Percentiles rank a stretch among this genome's conserved stretches.
Evolutionary conservation across 2,113 vertebrate species (phyloP).

Genomic region (Epinephelus cyanopodus): DNA sequence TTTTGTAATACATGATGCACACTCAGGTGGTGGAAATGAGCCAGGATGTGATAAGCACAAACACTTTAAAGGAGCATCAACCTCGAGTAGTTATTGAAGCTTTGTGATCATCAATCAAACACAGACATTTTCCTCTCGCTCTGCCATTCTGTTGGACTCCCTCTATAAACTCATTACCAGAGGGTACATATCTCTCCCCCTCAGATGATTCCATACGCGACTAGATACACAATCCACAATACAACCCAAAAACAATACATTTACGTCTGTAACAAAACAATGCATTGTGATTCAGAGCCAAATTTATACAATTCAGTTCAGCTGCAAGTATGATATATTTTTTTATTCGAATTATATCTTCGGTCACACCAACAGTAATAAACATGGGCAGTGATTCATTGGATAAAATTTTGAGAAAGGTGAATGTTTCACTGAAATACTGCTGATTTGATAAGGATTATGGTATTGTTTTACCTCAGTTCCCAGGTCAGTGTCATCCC

Average conservation of each 20-base stretch:
- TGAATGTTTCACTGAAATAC: not conserved
- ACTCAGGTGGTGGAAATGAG: constrained; percentile 35
- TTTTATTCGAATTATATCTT: not conserved
- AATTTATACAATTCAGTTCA: not conserved
- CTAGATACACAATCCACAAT: not conserved
- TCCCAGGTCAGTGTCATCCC: no score
- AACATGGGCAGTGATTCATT: not conserved
- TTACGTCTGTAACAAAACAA: not conserved
- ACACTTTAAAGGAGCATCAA: constrained; percentile 23
- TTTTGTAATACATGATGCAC: constrained; percentile 26
- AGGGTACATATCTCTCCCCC: not conserved
- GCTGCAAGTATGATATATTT: no score
- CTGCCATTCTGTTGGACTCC: not conserved
- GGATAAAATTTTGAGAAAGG: not conserved
- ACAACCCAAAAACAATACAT: not conserved
- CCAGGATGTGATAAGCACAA: constrained; percentile 26
- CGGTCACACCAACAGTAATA: not conserved
- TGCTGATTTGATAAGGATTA: not conserved
- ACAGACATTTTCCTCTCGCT: not conserved
- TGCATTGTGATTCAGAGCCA: not conserved
- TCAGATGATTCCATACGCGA: not conserved
- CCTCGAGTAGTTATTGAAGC: not conserved
- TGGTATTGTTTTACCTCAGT: no score
- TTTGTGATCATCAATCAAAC: constrained; percentile 12
- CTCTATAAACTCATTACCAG: constrained; percentile 8